A percentile compares a stretch with the other conserved stretches of the same genome.
Conservation (phyloP, 2,113 vertebrate genomes). For the Leucosticte australis region DNA sequence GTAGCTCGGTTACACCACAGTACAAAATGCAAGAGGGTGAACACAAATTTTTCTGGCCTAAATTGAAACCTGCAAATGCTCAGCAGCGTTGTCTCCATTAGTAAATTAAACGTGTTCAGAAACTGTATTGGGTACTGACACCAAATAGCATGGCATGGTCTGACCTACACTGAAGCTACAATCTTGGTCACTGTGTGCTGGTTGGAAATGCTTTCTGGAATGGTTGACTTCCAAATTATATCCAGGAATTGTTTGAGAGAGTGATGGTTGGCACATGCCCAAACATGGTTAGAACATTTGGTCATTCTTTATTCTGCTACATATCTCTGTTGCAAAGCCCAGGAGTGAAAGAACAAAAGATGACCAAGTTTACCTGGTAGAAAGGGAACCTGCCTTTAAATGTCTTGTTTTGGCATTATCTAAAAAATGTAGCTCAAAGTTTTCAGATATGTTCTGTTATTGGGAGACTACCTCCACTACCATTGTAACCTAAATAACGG, state of each 20-base stretch:
- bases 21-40: not conserved
- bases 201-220: not conserved
- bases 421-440: not conserved
- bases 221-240: not conserved
- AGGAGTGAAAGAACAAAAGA: not conserved
- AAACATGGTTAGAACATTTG: not conserved
- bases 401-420: not conserved
- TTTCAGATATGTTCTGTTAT: not conserved
- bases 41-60: not conserved
- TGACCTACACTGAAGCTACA: not conserved
- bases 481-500: not conserved
- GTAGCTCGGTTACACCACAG: not conserved
- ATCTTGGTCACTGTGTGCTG: not conserved
- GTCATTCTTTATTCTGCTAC: not conserved
- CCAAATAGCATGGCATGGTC: not conserved
- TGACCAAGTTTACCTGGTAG: not conserved
- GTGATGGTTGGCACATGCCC: not conserved
- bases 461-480: not conserved
- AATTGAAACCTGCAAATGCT: not conserved
- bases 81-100: not conserved
- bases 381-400: not conserved
- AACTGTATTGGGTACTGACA: not conserved
- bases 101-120: not conserved
- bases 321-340: accelerated
- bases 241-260: not conserved